phyloP scores from a whole-genome alignment of 2,113 vertebrate species.

The Sphaerodactylus townsendi region DNA sequence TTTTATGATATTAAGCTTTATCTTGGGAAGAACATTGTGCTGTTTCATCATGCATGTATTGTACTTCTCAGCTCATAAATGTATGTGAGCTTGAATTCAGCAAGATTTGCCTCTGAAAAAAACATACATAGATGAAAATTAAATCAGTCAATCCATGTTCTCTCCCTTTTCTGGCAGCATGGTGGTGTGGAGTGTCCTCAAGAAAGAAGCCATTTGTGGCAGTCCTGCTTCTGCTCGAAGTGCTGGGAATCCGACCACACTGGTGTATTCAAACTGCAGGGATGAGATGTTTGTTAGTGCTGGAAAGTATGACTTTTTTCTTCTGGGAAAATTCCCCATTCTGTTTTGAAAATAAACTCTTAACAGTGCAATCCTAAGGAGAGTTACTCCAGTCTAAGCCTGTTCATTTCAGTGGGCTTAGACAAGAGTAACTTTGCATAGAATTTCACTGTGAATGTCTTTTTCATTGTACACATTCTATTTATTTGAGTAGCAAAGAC shows the following conservation, averaged over 20 bases:
- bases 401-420: no score
- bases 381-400: no score
- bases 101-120: neutral
- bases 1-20: neutral
- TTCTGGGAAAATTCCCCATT: neutral
- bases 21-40: neutral
- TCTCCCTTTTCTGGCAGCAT: conserved; percentile 73
- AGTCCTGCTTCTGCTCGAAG: conserved; percentile 77
- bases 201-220: conserved; percentile 82
- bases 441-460: neutral
- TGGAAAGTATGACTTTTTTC: conserved; percentile 78
- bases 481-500: neutral
- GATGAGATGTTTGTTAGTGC: conserved; percentile 86
- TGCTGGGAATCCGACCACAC: conserved; percentile 69
- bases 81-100: neutral
- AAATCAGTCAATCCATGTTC: neutral
- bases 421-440: no score
- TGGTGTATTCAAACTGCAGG: conserved; percentile 75
- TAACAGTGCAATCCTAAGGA: fast-evolving
- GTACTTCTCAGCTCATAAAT: neutral
- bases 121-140: neutral
- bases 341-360: neutral
- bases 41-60: neutral
- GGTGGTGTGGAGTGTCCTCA: conserved; percentile 84
- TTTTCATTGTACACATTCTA: neutral